Base-by-base conservation (phyloP, 2,888 invertebrate genomes). In the Microplitis deprimator region DNA sequence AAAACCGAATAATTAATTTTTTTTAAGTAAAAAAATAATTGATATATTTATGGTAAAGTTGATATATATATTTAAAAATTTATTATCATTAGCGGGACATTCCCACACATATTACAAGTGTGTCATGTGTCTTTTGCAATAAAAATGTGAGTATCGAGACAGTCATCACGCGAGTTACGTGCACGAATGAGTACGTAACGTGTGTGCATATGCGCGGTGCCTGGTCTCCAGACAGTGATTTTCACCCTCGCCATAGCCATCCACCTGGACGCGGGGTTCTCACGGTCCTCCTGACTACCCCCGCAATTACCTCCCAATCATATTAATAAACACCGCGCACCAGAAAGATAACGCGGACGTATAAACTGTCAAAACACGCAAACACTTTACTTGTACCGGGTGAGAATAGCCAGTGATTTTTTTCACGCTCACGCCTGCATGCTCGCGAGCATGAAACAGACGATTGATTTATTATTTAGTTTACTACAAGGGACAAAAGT, bases 161-260 rank as follows among this genome's bases (percentile, higher is more conserved):
- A 41, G 68, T 60, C n/a, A 29, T 41, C 76, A 76, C 72, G 76
- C 72, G 68, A 76, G 60, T 71, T 29, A 39, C 38, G 65, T n/a
- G 70, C 84, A 85, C 84, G 86, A 86, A 84, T 86, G 88, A 87
- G 87, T 88, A 86, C 87, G 81, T 88, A 88, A 88, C 87, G 86
- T 83, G 65, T 20, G 20, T 65, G 69, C 7, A 17, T 8, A n/a
- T 16, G 16, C 7, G 20, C 20, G 6, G 62, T 62, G 7, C 16
- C 16, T 60, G 60, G 82, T 83, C 85, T 85, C 29, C 50, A 86
- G 87, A 87, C 88, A 88, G 84, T 89, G 89, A 89, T 89, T 89
- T 88, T 85, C 87, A 88, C 87, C 88, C 87, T 87, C 77, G 75
- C 76, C 75, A 76, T 68, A 41, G 41, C 38, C 29, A 41, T 50